Percentiles rank a stretch among this genome's conserved stretches.
Evolutionary conservation across 2,797 vertebrate genomes (phyloP).

Genomic region (Typhlichthys subterraneus): DNA sequence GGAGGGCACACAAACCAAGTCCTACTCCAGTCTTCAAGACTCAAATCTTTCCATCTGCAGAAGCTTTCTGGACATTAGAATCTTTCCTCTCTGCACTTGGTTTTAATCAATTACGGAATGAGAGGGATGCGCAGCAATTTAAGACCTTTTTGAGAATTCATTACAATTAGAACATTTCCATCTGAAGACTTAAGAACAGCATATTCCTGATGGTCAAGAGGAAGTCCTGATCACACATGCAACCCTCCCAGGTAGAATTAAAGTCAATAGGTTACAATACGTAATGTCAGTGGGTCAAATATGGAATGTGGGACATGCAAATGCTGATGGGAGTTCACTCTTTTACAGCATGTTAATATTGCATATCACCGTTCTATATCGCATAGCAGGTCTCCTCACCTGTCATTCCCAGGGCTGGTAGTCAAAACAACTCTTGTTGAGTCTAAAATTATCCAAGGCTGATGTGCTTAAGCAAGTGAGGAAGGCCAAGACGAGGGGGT

Average conservation of each 20-base stretch:
- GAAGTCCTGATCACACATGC: slow-evolving; percentile 29
- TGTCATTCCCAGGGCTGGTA: slow-evolving; percentile 11
- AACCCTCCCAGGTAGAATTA: slow-evolving; percentile 27
- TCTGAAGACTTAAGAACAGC: slow-evolving; percentile 37
- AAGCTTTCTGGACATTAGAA: slow-evolving; percentile 16
- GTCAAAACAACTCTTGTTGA: slow-evolving; percentile 3
- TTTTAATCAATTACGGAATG: slow-evolving; percentile 35
- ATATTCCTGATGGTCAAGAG: slow-evolving; percentile 29
- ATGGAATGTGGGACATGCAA: slow-evolving; percentile 47
- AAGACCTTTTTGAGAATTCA: slow-evolving; percentile 30
- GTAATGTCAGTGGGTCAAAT: slow-evolving; percentile 49
- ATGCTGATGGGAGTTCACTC: slow-evolving; percentile 44
- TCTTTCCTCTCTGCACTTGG: slow-evolving; percentile 36
- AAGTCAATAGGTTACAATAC: background rate
- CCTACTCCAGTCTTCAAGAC: background rate
- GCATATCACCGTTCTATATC: slow-evolving; percentile 20
- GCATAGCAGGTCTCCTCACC: slow-evolving; percentile 13
- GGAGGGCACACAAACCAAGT: slow-evolving; percentile 14
- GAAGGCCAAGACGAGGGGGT: background rate
- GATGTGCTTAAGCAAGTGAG: too few species aligned
- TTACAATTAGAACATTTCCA: slow-evolving; percentile 34
- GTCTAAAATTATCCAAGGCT: slow-evolving; percentile 3
- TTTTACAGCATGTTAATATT: slow-evolving; percentile 37
- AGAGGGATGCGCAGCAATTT: slow-evolving; percentile 14
- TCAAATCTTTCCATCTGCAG: slow-evolving; percentile 14